Base-by-base conservation (phyloP, 2,113 vertebrate genomes). In the Seriola aureovittata region DNA sequence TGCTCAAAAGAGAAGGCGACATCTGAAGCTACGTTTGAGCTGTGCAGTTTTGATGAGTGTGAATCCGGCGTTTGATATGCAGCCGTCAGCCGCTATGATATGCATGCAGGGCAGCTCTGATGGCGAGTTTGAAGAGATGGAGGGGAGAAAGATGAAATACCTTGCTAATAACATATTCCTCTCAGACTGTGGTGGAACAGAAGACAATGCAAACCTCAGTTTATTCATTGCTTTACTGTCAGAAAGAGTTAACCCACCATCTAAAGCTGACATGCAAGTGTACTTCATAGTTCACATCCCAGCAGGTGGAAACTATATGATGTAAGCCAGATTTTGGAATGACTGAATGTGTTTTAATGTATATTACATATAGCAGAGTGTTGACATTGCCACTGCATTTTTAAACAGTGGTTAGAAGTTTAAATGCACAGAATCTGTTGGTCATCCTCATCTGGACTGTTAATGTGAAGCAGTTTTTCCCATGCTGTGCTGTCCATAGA, bases 11-110 rank as follows among this genome's bases (percentile, higher is more conserved):
- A 72, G 71, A 76, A 88, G 73, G 80, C 74, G 13, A 67, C 89
- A 81, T 92, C 85, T 88, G 87, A 90, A 38, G 77, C 69, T 1
- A 8, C 29, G 8, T 80, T 66, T 77, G 83, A 78, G 78, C 64
- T 7, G 60, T 19, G 59, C 46, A 12, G 73, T 25, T 86, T 52
- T 89, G 88, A 91, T 84, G 85, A 75, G 42, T 8, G 71, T 11
- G 55, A 84, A 66, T 82, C 16, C 8, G 34, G n/a, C 34, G 88
- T 89, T 90, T 89, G 88, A 93, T 92, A 76, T 85, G 85, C 81
- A 76, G 81, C 76, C 58, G 29, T 79, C 87, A 78, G 84, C 34
- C 4, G 32, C 78, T 74, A 14, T 48, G 84, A 87, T 64, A 52
- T 46, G 52, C 57, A 11, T 13, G 50, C 75, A 5, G 72, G 86